Evolutionary conservation across 2,113 vertebrate species (phyloP).

Genomic region (Cinclus mexicanus): DNA sequence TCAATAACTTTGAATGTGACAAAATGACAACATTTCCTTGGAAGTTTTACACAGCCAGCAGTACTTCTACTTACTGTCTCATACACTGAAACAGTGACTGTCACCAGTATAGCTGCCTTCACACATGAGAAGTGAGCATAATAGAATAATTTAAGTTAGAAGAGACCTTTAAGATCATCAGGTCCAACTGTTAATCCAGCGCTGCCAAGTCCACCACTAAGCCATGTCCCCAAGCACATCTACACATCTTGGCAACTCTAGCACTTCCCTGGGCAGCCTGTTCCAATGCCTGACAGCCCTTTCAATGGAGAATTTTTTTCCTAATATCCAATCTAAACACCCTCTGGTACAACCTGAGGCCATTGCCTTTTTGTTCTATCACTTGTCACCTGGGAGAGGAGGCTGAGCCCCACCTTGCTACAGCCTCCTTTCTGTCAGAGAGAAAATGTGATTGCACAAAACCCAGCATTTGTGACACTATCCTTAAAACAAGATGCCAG

Average conservation of each 20-base stretch:
- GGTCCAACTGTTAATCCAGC: neutral
- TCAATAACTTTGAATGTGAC: neutral
- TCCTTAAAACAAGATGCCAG: neutral
- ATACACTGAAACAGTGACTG: neutral
- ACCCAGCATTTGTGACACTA: neutral
- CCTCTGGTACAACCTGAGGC: neutral
- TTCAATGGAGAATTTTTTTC: neutral
- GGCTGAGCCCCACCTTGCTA: neutral
- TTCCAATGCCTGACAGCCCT: neutral
- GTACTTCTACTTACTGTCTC: neutral
- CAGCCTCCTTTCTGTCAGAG: neutral
- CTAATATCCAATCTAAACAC: neutral
- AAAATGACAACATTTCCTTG: neutral
- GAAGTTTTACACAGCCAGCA: neutral
- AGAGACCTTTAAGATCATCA: neutral
- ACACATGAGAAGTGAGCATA: neutral
- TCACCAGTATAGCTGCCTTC: neutral
- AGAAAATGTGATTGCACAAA: neutral
- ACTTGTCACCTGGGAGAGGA: neutral
- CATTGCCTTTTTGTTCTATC: neutral
- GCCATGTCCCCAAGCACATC: neutral
- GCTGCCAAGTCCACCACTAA: neutral
- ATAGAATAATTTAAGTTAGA: neutral
- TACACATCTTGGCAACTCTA: neutral
- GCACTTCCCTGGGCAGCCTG: neutral